Percentiles rank a stretch among this genome's conserved stretches.
Evolutionary conservation across 1,140 invertebrate genomes (phyloP).

Genomic region (Caenorhabditis latens): DNA sequence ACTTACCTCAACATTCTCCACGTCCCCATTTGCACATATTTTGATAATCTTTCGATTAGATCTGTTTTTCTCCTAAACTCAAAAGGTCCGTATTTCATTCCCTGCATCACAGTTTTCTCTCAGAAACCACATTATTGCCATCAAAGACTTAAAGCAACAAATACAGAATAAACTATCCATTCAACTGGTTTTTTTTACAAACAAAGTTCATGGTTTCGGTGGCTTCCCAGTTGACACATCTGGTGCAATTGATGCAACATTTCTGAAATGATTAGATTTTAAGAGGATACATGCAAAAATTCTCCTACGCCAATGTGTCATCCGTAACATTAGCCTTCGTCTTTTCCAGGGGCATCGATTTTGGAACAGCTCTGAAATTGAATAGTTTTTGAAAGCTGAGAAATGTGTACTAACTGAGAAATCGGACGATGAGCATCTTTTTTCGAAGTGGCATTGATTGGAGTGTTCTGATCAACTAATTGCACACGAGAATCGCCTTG

Average conservation of each 20-base stretch:
- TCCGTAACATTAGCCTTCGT: not conserved
- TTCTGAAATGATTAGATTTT: not conserved
- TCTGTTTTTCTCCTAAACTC: no score
- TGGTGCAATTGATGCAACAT: not conserved
- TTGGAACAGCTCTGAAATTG: not conserved
- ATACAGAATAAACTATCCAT: no score
- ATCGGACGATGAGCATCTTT: not conserved
- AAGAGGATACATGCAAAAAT: not conserved
- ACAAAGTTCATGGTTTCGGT: not conserved
- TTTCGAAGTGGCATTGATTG: not conserved
- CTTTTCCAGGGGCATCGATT: not conserved
- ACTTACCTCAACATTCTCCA: no score
- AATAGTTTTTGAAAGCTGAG: not conserved
- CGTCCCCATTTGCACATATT: no score
- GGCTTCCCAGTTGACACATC: not conserved
- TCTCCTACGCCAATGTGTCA: constrained; percentile 1
- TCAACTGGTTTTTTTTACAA: not conserved
- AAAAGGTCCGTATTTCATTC: no score
- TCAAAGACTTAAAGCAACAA: no score
- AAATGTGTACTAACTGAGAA: not conserved
- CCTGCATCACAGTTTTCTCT: no score
- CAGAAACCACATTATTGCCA: no score
- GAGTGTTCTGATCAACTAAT: not conserved
- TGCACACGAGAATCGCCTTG: no score
- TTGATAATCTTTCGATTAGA: no score